These are phyloP conservation scores for Oligia strigilis DNA, from an alignment of 2,888 invertebrate genomes.

Conservation along the genomic window DNA sequence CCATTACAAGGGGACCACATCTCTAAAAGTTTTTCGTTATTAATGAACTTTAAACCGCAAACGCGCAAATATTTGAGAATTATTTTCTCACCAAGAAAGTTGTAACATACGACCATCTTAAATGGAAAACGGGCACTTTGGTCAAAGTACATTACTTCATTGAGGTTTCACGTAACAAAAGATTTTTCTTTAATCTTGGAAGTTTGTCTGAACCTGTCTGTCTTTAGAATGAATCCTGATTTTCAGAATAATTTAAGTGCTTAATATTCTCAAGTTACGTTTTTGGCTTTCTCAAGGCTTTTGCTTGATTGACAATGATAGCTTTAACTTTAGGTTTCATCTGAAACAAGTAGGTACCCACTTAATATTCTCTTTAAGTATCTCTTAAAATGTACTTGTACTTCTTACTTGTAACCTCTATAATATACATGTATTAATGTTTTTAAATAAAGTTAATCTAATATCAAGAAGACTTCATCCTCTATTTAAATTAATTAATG, in stretches of 20 bases:
- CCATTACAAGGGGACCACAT: background rate
- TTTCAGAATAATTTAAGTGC: slow-evolving; percentile 6
- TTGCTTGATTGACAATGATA: background rate
- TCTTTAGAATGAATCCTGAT: background rate
- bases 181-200: slow-evolving; percentile 27
- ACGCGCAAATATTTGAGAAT: slow-evolving; percentile 52
- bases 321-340: slow-evolving; percentile 1
- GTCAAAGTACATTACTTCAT: slow-evolving; percentile 46
- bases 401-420: too few species aligned
- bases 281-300: slow-evolving; percentile 8
- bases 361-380: background rate
- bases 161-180: slow-evolving; percentile 30
- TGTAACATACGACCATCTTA: slow-evolving; percentile 57
- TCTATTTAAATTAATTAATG: background rate
- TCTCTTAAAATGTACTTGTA: background rate
- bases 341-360: background rate
- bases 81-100: slow-evolving; percentile 47
- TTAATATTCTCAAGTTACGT: background rate
- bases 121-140: slow-evolving; percentile 59
- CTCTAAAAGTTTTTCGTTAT: slow-evolving; percentile 63
- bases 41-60: slow-evolving; percentile 57
- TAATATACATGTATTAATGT: too few species aligned
- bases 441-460: too few species aligned
- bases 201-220: slow-evolving; percentile 20
- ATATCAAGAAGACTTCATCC: background rate